These are phyloP conservation scores for Conistra vaccinii DNA, from an alignment of 2,888 invertebrate species.

Conservation along the genomic window DNA sequence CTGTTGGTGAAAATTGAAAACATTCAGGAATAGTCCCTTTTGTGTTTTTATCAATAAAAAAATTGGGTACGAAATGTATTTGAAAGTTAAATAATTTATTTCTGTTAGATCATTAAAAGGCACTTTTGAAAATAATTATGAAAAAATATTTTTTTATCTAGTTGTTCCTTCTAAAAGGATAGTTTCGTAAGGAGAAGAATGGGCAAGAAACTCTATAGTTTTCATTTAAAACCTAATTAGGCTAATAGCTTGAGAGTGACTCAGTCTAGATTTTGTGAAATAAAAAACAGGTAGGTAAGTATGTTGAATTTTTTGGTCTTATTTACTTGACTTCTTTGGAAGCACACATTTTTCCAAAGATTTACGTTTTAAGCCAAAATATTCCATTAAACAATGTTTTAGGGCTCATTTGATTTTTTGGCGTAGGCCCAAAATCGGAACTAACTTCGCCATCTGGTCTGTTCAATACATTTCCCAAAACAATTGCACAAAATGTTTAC, in stretches of 20 bases:
- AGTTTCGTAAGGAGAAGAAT: not conserved
- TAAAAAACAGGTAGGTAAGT: not conserved
- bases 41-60: not conserved
- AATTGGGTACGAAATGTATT: not conserved
- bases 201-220: not conserved
- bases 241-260: not conserved
- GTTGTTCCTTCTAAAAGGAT: not conserved
- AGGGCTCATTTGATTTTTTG: not conserved
- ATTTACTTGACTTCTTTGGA: not conserved
- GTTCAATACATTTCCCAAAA: not conserved
- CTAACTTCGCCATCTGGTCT: not conserved
- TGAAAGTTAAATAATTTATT: not conserved
- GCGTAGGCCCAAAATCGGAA: not conserved
- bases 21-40: not conserved
- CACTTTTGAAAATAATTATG: no score
- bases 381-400: not conserved
- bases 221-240: not conserved
- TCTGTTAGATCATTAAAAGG: not conserved
- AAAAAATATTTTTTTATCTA: no score
- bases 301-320: not conserved
- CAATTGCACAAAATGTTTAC: not conserved
- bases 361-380: not conserved
- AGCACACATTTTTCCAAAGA: not conserved
- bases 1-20: not conserved
- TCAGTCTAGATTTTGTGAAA: not conserved